A percentile compares a stretch with the other conserved stretches of the same genome.
Evolutionary conservation across 1,140 invertebrate genomes (phyloP).

Genomic region (Drosophila albomicans): DNA sequence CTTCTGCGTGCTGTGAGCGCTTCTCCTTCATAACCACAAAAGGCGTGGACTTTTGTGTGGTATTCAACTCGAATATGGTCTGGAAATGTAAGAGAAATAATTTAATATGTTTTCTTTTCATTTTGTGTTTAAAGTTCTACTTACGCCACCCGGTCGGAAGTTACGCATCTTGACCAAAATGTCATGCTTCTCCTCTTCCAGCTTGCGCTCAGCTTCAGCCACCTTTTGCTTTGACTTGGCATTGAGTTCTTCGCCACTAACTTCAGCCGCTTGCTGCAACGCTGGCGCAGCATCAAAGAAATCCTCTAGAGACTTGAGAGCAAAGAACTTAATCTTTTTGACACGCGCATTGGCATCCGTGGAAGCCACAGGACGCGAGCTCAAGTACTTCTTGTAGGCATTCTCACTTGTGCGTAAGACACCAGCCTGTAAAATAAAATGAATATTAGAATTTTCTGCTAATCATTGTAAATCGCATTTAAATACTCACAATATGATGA

Average conservation of each 20-base stretch:
- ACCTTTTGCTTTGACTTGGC: slow-evolving; percentile 47
- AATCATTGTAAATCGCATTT: neutral
- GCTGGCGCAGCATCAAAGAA: slow-evolving; percentile 73
- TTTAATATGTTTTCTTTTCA: no score
- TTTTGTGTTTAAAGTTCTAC: slow-evolving; percentile 62
- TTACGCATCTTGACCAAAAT: slow-evolving; percentile 92
- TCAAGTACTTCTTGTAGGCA: slow-evolving; percentile 95
- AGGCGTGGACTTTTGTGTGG: slow-evolving; percentile 91
- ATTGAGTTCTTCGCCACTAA: slow-evolving; percentile 48
- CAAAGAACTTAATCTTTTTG: slow-evolving; percentile 86
- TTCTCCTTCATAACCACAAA: slow-evolving; percentile 91
- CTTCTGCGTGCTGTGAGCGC: slow-evolving; percentile 88
- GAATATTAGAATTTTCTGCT: no score
- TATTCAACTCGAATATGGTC: slow-evolving; percentile 97
- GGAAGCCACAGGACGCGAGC: slow-evolving; percentile 94
- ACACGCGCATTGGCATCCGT: slow-evolving; percentile 94
- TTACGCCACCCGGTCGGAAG: slow-evolving; percentile 93
- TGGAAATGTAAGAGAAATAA: slow-evolving; percentile 81
- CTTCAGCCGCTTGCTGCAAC: slow-evolving; percentile 62
- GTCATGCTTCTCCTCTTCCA: slow-evolving; percentile 84
- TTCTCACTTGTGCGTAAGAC: slow-evolving; percentile 92
- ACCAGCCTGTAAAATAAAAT: slow-evolving; percentile 86
- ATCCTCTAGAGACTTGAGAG: slow-evolving; percentile 75
- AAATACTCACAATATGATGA: slow-evolving; percentile 90
- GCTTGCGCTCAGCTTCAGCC: slow-evolving; percentile 70